Percentiles rank a stretch among this genome's conserved stretches.
phyloP scores from a whole-genome alignment of 2,888 invertebrate genomes.

The Micropterix aruncella region DNA sequence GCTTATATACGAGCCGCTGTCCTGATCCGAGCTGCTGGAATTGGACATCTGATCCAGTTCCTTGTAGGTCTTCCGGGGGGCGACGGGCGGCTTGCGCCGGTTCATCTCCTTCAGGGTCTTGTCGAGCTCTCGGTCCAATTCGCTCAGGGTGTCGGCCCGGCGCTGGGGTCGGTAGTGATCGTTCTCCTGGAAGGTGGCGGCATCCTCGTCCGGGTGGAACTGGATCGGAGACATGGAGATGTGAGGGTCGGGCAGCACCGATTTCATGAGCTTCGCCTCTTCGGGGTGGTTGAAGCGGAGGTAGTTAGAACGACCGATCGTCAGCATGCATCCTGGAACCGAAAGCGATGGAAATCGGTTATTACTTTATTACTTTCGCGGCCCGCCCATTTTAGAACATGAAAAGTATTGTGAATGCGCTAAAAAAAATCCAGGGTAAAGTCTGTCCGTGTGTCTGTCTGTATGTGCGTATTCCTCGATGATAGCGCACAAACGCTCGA shows the following conservation, averaged over 20 bases:
- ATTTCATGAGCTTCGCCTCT: slow-evolving; percentile 77
- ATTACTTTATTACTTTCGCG: too few relatives aligned
- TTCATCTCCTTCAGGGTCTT: slow-evolving; percentile 33
- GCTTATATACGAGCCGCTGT: slow-evolving; percentile 3
- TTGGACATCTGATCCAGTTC: slow-evolving; percentile 31
- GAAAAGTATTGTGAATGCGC: too few relatives aligned
- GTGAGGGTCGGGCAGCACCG: slow-evolving; percentile 60
- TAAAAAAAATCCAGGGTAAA: neutral
- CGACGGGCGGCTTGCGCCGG: slow-evolving; percentile 49
- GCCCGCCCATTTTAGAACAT: too few relatives aligned
- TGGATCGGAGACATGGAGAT: slow-evolving; percentile 69
- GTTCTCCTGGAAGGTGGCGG: neutral
- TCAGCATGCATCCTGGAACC: slow-evolving; percentile 72
- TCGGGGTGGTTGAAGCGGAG: slow-evolving; percentile 88
- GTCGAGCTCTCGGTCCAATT: slow-evolving; percentile 32
- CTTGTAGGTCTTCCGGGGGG: slow-evolving; percentile 42
- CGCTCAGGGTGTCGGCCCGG: slow-evolving; percentile 20
- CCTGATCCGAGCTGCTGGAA: slow-evolving; percentile 32
- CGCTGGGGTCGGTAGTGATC: slow-evolving; percentile 1
- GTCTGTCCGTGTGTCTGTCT: too few relatives aligned
- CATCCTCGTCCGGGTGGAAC: slow-evolving; percentile 35
- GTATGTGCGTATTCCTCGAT: too few relatives aligned
- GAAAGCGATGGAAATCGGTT: too few relatives aligned
- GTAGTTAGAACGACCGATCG: slow-evolving; percentile 81
- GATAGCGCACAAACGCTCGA: too few relatives aligned